Evolutionary conservation across 2,888 invertebrate species (phyloP), one percentile per base, ranked within the genome.

Genomic region (Creontiades dilutus): DNA sequence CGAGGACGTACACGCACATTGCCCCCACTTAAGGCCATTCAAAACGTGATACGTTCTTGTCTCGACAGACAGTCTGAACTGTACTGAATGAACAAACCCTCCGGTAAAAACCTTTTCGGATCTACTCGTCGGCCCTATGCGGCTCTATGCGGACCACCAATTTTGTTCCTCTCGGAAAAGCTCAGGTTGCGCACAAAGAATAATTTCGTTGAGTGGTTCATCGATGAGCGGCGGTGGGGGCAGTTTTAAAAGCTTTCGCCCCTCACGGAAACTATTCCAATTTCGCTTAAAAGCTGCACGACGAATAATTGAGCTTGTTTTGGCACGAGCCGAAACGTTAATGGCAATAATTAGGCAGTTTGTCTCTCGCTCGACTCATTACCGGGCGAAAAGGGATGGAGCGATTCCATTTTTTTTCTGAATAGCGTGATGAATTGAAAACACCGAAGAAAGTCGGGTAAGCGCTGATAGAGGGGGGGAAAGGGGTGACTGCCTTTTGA

Each of bases 291-390:
- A 78, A 78, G 78, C 78, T 78, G 16, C 78, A 47, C 78, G 78
- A 47, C 78, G 78, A 78, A 78, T 78, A 78, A 78, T 78, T 78
- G 78, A 78, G 47, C 78, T 37, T 78, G 78, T 78, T 78, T 78
- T 78, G 46, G 78, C 78, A 78, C 78, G 78, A 78, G 78, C 28
- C 28, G 37, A 61, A 61, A 16, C 47, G 46, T 46, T 78, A 78
- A 78, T 78, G n/a, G 78, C 19, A 16, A 78, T 78, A 78, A 78
- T 78, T 78, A 78, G 78, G 78, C 78, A 47, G 78, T 78, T 78
- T 78, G 78, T 78, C 78, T 78, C 78, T 78, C 68, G 68, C 68
- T 68, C 68, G 23, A 68, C 68, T 68, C 68, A 68, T 68, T 68
- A 68, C 3, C 68, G 12, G 7, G 23, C 23, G n/a, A 19, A 9